Percentiles rank a stretch among this genome's conserved stretches.
phyloP scores from a whole-genome alignment of 2,113 vertebrate species.

The Neogale vison region DNA sequence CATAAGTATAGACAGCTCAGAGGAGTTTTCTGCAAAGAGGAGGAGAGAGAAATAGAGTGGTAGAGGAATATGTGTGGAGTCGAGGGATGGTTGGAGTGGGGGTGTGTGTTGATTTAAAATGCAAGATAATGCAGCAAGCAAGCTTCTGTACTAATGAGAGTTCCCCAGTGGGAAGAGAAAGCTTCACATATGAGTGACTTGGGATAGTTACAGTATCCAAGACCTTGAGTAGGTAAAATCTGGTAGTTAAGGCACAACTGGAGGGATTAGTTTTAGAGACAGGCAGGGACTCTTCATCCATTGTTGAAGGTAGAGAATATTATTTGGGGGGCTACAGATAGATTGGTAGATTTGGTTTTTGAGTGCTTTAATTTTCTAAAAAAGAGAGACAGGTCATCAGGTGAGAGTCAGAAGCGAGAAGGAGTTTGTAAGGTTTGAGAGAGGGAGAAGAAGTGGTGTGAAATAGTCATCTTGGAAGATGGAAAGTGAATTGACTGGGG shows the following conservation, averaged over 20 bases:
- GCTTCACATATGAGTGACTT: not conserved
- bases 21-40: not conserved
- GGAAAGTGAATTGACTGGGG: not conserved
- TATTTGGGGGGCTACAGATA: not conserved
- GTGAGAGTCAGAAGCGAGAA: not conserved
- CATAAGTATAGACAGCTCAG: not conserved
- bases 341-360: conserved; percentile 10
- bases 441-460: not conserved
- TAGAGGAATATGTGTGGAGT: not conserved
- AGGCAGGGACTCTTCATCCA: not conserved
- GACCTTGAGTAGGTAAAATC: not conserved
- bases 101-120: not conserved
- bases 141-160: not conserved
- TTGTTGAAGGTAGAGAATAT: not conserved
- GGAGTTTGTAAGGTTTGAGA: not conserved
- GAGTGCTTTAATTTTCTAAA: not conserved
- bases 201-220: not conserved
- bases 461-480: not conserved
- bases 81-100: not conserved
- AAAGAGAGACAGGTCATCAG: not conserved
- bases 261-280: not conserved
- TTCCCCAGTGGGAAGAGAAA: not conserved
- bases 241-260: not conserved
- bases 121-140: not conserved
- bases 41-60: not conserved